A percentile compares a stretch with the other conserved stretches of the same genome.
These are phyloP conservation scores for Hydropotes inermis DNA, from an alignment of 2,113 vertebrate genomes.

Conservation along the genomic window DNA sequence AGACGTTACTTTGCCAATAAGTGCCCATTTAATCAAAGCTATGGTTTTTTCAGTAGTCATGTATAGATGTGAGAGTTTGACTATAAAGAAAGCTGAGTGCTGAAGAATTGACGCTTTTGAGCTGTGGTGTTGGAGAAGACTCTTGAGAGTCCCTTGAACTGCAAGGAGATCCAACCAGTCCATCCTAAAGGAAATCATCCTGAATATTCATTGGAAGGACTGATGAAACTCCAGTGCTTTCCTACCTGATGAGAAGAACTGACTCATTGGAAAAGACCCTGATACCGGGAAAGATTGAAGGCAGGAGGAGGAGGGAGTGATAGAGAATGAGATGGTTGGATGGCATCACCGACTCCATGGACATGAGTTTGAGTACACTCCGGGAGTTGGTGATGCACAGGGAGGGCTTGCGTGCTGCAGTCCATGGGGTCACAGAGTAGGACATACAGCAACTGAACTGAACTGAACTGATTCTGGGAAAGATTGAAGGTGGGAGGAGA, in stretches of 20 bases:
- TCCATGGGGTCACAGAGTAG: background rate
- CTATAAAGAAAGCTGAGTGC: background rate
- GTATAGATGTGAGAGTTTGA: background rate
- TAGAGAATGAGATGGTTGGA: background rate
- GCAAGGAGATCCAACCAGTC: background rate
- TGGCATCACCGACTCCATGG: background rate
- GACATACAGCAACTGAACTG: background rate
- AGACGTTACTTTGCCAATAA: background rate
- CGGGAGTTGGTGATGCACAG: background rate
- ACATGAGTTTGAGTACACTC: background rate
- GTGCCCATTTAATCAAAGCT: background rate
- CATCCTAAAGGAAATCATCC: background rate
- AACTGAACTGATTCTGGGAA: background rate
- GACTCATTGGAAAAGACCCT: background rate
- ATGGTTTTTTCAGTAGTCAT: background rate
- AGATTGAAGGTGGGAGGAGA: background rate
- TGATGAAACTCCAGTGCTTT: background rate
- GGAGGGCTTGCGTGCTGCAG: background rate
- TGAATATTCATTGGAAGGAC: background rate
- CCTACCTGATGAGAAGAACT: background rate
- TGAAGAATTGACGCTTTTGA: accelerated
- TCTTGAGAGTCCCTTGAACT: background rate
- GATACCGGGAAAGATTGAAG: background rate
- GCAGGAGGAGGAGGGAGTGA: accelerated
- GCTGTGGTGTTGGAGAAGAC: background rate